These are phyloP conservation scores for Bursaphelenchus okinawaensis DNA, from an alignment of 2,888 invertebrate genomes.

Conservation along the genomic window DNA sequence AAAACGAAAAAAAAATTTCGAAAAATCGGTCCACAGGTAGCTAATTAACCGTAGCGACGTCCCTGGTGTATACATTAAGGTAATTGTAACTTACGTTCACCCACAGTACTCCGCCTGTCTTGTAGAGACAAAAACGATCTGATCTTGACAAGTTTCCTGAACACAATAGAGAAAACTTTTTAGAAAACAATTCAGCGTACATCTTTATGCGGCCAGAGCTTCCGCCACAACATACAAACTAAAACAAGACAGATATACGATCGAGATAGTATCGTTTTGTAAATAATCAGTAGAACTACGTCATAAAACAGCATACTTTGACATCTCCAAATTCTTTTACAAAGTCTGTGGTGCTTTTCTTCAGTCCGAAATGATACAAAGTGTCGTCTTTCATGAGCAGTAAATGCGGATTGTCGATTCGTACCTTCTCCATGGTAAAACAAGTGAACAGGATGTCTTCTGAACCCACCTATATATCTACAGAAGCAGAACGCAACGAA, in stretches of 20 bases:
- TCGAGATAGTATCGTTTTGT: no score
- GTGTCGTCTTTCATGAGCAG: slow-evolving; percentile 29
- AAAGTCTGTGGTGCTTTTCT: slow-evolving; percentile 36
- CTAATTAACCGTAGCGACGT: background rate
- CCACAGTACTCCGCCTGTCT: slow-evolving; percentile 60
- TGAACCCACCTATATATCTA: no score
- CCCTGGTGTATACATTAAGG: no score
- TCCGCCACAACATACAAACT: slow-evolving; percentile 62
- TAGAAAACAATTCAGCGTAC: slow-evolving; percentile 59
- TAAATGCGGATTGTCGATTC: slow-evolving; percentile 11
- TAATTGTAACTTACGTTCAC: slow-evolving; percentile 58
- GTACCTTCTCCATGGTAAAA: background rate
- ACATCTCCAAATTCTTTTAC: slow-evolving; percentile 23
- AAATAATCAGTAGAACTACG: background rate
- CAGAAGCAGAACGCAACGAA: background rate
- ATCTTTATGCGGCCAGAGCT: slow-evolving; percentile 59
- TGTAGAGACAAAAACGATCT: slow-evolving; percentile 61
- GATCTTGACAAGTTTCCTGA: slow-evolving; percentile 58
- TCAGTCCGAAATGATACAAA: slow-evolving; percentile 53
- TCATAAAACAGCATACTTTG: slow-evolving; percentile 18
- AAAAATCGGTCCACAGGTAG: slow-evolving; percentile 2
- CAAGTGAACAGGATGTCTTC: no score
- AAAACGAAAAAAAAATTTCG: no score
- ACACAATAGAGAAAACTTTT: slow-evolving; percentile 35
- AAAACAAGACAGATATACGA: slow-evolving; percentile 14